Percentiles rank a stretch among this genome's conserved stretches.
Evolutionary conservation across 2,797 vertebrate species (phyloP).

Genomic region (Syngnathus acus): DNA sequence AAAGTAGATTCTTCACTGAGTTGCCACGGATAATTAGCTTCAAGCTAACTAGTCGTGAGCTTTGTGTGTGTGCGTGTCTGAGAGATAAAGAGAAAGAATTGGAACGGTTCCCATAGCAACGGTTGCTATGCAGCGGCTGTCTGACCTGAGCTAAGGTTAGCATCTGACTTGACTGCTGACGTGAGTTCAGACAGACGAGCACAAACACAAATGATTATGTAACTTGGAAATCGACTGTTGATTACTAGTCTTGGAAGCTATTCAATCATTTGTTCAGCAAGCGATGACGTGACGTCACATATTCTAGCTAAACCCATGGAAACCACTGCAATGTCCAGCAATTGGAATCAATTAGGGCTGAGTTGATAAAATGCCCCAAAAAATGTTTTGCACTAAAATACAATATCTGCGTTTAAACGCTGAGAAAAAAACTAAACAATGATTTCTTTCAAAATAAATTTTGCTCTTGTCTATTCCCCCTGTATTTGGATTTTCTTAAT

Average conservation of each 20-base stretch:
- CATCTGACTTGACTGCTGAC: neutral
- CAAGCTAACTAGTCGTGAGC: neutral
- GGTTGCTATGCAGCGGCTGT: conserved; percentile 19
- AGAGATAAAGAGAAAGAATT: neutral
- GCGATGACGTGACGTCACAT: neutral
- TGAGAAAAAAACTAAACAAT: neutral
- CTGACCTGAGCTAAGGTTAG: conserved; percentile 18
- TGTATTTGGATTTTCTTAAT: no score
- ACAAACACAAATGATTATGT: neutral
- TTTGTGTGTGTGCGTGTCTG: neutral
- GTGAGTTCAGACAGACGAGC: no score
- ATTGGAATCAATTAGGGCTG: neutral
- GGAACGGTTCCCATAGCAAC: conserved; percentile 31
- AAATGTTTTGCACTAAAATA: neutral
- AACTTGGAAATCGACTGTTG: neutral
- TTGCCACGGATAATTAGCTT: neutral
- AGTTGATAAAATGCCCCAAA: neutral
- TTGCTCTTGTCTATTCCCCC: no score
- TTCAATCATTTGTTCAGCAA: neutral
- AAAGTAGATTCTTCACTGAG: neutral
- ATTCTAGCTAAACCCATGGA: neutral
- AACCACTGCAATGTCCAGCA: neutral
- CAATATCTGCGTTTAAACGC: neutral
- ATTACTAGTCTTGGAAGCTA: no score
- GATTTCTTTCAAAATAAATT: no score